phyloP scores from a whole-genome alignment of 1,140 invertebrate species.

The Pseudobourletiella spinata region DNA sequence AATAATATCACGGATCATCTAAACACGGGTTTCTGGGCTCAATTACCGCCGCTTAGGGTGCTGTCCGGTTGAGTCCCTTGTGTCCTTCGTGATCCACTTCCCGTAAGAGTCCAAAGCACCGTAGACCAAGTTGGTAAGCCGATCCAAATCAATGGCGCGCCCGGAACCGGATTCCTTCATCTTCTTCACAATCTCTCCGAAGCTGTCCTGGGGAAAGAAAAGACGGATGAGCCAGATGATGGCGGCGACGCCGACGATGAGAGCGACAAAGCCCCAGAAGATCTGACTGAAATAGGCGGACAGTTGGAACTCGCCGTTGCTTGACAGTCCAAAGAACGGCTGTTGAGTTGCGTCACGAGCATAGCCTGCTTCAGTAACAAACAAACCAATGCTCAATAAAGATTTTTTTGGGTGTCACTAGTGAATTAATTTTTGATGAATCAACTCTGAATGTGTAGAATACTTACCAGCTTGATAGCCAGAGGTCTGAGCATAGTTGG shows the following conservation, averaged over 20 bases:
- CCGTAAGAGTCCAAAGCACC: constrained; percentile 28
- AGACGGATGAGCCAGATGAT: constrained; percentile 16
- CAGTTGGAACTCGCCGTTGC: constrained; percentile 18
- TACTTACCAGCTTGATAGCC: too few relatives aligned
- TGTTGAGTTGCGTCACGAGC: not conserved
- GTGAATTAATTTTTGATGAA: too few relatives aligned
- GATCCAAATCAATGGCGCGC: constrained; percentile 27
- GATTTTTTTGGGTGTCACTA: too few relatives aligned
- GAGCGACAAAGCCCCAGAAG: constrained; percentile 21
- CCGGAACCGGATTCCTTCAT: constrained; percentile 12
- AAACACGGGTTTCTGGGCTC: too few relatives aligned
- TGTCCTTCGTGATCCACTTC: constrained; percentile 18
- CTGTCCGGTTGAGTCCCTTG: not conserved
- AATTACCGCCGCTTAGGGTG: not conserved
- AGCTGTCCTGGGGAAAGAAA: constrained; percentile 11
- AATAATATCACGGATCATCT: too few relatives aligned
- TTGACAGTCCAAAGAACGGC: constrained; percentile 14
- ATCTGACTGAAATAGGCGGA: constrained; percentile 25
- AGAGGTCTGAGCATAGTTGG: too few relatives aligned
- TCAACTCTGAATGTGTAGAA: too few relatives aligned
- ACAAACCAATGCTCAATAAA: too few relatives aligned
- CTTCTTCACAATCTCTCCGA: constrained; percentile 18
- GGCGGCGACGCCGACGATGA: not conserved
- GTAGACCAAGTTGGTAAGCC: constrained; percentile 28
- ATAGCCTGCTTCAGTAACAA: too few relatives aligned